A percentile compares a stretch with the other conserved stretches of the same genome.
These are phyloP conservation scores for Busseola fusca DNA, from an alignment of 2,888 invertebrate species.

Conservation along the genomic window DNA sequence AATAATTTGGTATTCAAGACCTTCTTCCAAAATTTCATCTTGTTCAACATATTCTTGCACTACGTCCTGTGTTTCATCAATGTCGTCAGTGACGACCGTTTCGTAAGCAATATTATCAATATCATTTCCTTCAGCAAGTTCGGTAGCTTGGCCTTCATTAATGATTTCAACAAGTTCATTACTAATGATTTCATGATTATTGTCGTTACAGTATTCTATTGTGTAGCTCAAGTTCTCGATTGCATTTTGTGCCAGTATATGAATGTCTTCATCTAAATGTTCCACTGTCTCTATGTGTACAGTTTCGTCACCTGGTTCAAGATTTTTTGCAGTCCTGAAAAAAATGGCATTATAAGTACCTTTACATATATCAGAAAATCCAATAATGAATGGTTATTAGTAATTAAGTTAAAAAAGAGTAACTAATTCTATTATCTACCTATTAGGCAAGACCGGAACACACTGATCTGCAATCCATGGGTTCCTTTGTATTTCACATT, in stretches of 20 bases:
- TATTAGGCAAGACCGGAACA: conserved; percentile 51
- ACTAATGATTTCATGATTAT: conserved; percentile 33
- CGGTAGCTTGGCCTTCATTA: conserved; percentile 21
- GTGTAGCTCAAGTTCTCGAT: conserved; percentile 41
- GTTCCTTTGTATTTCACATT: conserved; percentile 61
- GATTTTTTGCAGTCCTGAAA: conserved; percentile 34
- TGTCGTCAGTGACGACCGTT: conserved; percentile 55
- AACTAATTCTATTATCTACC: conserved; percentile 40
- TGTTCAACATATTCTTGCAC: conserved; percentile 41
- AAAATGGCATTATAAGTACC: neutral
- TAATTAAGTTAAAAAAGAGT: neutral
- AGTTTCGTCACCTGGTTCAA: conserved; percentile 17
- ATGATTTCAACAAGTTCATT: conserved; percentile 41
- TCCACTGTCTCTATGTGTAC: conserved; percentile 24
- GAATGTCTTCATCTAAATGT: conserved; percentile 28
- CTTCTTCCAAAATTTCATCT: conserved; percentile 26
- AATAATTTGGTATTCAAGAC: conserved; percentile 22
- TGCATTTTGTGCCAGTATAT: conserved; percentile 35
- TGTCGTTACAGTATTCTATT: conserved; percentile 50
- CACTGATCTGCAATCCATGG: conserved; percentile 62
- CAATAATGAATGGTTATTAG: neutral
- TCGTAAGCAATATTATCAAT: conserved; percentile 57
- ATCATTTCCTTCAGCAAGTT: conserved; percentile 31
- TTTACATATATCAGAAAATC: neutral
- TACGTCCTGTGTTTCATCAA: conserved; percentile 30